Conservation (phyloP, 2,888 invertebrate species). For the Phortica okadai region DNA sequence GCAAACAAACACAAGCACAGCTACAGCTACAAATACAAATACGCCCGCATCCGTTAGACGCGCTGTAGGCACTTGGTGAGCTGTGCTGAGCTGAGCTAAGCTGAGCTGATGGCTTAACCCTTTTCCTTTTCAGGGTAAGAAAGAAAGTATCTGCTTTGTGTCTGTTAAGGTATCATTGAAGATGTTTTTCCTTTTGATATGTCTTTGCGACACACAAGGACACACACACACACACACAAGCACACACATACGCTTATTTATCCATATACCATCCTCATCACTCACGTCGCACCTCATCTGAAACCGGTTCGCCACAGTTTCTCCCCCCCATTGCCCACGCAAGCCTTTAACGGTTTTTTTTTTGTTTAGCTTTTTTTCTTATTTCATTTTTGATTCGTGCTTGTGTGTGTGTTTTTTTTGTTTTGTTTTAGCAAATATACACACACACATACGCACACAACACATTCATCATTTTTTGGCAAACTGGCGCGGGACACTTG, state of each 20-base stretch:
- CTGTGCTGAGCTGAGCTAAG: no score
- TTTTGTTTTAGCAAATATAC: constrained; percentile 10
- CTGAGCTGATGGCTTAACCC: constrained; percentile 36
- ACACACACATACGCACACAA: constrained; percentile 8
- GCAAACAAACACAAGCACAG: background rate
- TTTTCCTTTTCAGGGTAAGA: constrained; percentile 25
- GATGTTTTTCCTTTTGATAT: background rate
- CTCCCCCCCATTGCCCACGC: background rate
- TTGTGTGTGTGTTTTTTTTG: background rate
- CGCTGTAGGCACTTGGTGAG: no score
- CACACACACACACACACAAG: background rate
- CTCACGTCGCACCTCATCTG: background rate
- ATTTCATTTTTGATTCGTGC: background rate
- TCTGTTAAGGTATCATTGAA: background rate
- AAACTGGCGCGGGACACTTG: background rate
- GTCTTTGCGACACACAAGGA: background rate
- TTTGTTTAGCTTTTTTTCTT: background rate
- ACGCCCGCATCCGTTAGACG: background rate
- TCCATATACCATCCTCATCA: background rate
- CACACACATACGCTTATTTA: background rate
- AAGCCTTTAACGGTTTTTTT: background rate
- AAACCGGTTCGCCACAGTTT: background rate
- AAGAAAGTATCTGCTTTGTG: background rate
- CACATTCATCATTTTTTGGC: constrained; percentile 21
- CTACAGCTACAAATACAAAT: background rate